Percentiles rank a stretch among this genome's conserved stretches.
Evolutionary conservation across 2,888 invertebrate species (phyloP).

Genomic region (Philaethria dido): DNA sequence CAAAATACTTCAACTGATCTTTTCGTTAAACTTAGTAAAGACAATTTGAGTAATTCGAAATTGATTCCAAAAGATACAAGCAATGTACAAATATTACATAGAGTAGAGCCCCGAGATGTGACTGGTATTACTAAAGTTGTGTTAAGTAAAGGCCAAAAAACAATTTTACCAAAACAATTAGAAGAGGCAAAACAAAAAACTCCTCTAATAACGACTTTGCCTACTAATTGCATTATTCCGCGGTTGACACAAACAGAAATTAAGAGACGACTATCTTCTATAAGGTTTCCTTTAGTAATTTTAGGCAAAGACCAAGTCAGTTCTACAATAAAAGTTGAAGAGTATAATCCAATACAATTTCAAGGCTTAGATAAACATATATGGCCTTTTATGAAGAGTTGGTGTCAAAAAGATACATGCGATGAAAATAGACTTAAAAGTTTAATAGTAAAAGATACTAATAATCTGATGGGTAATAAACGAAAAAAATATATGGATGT

Average conservation of each 20-base stretch:
- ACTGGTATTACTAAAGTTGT: slow-evolving; percentile 57
- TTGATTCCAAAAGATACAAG: not conserved
- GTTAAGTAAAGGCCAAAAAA: slow-evolving; percentile 50
- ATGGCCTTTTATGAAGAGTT: slow-evolving; percentile 72
- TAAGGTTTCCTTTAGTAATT: slow-evolving; percentile 65
- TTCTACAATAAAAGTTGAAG: slow-evolving; percentile 52
- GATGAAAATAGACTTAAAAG: not conserved
- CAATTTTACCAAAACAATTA: slow-evolving; percentile 37
- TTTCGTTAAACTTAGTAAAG: not conserved
- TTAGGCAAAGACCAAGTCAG: slow-evolving; percentile 67
- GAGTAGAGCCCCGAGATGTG: slow-evolving; percentile 37
- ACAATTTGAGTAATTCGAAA: not conserved
- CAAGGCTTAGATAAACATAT: slow-evolving; percentile 61
- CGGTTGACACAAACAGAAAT: slow-evolving; percentile 63
- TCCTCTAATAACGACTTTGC: slow-evolving; percentile 52
- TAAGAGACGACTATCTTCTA: slow-evolving; percentile 56
- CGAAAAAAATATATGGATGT: not conserved
- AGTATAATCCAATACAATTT: slow-evolving; percentile 61
- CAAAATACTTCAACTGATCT: not conserved
- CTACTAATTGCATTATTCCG: slow-evolving; percentile 46
- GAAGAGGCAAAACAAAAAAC: slow-evolving; percentile 48
- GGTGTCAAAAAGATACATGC: slow-evolving; percentile 48
- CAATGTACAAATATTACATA: not conserved
- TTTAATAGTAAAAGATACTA: not conserved
- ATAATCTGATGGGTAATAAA: not conserved